Conservation (phyloP, 2,888 invertebrate species). For the Orthonevra nobilis region DNA sequence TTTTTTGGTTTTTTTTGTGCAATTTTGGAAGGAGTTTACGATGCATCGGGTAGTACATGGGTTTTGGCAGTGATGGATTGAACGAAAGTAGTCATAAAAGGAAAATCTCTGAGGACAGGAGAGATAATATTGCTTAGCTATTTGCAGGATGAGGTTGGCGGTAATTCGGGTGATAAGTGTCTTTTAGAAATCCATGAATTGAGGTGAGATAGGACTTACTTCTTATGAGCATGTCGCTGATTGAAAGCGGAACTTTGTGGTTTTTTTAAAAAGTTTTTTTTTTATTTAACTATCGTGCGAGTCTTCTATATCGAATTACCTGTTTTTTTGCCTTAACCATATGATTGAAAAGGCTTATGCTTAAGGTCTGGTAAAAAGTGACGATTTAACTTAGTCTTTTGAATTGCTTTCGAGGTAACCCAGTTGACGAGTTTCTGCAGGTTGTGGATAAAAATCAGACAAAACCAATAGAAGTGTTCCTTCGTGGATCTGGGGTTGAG, state of each 20-base stretch:
- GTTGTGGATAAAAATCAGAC: no score
- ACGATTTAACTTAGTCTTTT: no score
- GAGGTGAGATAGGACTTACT: conserved; percentile 15
- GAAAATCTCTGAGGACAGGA: conserved; percentile 20
- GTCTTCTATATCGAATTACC: no score
- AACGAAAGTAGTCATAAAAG: conserved; percentile 46
- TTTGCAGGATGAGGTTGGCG: neutral
- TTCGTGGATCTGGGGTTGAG: no score
- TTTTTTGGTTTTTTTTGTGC: conserved; percentile 51
- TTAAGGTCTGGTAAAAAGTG: no score
- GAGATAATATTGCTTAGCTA: neutral
- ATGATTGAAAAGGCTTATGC: no score
- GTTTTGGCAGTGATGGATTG: conserved; percentile 53
- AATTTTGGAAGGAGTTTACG: conserved; percentile 60
- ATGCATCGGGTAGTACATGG: conserved; percentile 21
- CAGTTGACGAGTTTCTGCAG: no score
- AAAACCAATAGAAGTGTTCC: no score
- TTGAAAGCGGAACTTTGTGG: neutral
- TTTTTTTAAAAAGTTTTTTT: conserved; percentile 16
- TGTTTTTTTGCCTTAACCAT: no score
- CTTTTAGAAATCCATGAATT: conserved; percentile 6
- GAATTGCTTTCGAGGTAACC: no score
- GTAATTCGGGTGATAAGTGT: neutral
- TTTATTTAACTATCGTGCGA: no score
- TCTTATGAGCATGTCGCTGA: neutral